Conservation (phyloP, 1,140 invertebrate genomes). For the Euwallacea similis region DNA sequence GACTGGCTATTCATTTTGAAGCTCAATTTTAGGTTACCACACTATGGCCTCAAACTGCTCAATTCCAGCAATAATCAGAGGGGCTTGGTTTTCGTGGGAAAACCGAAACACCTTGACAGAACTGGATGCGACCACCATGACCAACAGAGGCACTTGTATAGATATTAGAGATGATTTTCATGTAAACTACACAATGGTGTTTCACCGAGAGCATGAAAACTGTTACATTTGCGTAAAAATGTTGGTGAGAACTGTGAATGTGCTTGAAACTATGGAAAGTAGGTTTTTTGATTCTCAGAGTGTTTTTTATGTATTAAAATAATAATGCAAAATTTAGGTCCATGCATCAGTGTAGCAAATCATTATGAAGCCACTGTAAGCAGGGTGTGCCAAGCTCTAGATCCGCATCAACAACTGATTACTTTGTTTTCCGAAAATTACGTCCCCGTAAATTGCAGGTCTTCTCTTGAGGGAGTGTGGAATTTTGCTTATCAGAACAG, state of each 20-base stretch:
- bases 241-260: constrained; percentile 84
- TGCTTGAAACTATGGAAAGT: constrained; percentile 87
- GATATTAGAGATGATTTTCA: constrained; percentile 71
- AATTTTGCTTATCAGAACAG: constrained; percentile 92
- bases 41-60: constrained; percentile 54
- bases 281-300: constrained; percentile 47
- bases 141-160: constrained; percentile 70
- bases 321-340: constrained; percentile 55
- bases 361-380: constrained; percentile 69
- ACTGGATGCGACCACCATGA: constrained; percentile 78
- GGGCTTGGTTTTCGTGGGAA: constrained; percentile 91
- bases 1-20: no score
- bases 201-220: constrained; percentile 61
- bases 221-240: constrained; percentile 88
- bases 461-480: constrained; percentile 92
- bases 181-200: constrained; percentile 85
- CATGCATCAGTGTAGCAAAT: constrained; percentile 71
- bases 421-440: constrained; percentile 90
- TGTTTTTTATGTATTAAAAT: background rate
- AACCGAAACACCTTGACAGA: constrained; percentile 79
- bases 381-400: constrained; percentile 73
- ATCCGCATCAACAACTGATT: constrained; percentile 76
- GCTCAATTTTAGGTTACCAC: background rate
- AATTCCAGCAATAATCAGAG: constrained; percentile 77
- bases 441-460: constrained; percentile 88